Conservation (phyloP, 2,888 invertebrate species). For the Mallateleia sp. region DNA sequence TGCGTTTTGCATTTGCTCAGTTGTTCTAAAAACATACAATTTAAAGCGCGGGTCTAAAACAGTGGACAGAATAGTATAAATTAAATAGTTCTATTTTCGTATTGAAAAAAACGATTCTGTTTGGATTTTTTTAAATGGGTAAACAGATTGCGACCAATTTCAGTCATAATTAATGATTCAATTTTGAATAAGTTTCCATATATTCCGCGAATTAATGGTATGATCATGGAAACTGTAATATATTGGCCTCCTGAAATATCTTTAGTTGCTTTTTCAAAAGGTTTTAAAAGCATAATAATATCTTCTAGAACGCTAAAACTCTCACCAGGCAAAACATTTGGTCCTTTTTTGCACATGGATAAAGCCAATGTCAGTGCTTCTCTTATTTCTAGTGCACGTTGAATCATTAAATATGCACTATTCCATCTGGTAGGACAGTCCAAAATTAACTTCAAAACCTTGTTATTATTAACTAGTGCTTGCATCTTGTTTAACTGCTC, state of each 20-base stretch:
- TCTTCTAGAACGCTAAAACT: slow-evolving; percentile 3
- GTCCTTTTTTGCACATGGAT: slow-evolving; percentile 18
- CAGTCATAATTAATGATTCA: no score
- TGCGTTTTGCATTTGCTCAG: no score
- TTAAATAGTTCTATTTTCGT: no score
- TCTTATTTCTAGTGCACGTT: not conserved
- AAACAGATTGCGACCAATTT: no score
- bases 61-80: no score
- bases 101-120: no score
- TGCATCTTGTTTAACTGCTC: slow-evolving; percentile 20
- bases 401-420: not conserved
- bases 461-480: slow-evolving; percentile 2
- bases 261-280: slow-evolving; percentile 10
- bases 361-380: slow-evolving; percentile 15
- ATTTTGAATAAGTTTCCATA: no score
- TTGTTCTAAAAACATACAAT: no score
- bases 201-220: slow-evolving; percentile 16
- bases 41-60: no score
- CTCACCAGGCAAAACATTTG: not conserved
- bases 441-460: slow-evolving; percentile 4
- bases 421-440: slow-evolving; percentile 30
- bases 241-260: slow-evolving; percentile 25
- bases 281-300: not conserved
- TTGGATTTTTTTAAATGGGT: no score
- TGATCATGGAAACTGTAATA: slow-evolving; percentile 20